phyloP scores from a whole-genome alignment of 2,113 vertebrate genomes.

The Puma concolor region DNA sequence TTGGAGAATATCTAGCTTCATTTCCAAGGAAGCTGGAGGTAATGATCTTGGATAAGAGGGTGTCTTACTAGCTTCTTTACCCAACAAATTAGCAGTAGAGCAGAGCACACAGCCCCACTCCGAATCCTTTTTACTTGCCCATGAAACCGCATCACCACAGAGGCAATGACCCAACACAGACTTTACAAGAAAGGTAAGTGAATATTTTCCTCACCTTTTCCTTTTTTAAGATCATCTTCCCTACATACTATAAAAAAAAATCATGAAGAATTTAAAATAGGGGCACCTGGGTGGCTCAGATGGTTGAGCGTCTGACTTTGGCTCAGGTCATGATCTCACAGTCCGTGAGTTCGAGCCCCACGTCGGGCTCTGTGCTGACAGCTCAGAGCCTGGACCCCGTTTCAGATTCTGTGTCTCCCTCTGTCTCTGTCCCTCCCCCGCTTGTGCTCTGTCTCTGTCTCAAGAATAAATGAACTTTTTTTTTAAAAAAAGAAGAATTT shows the following conservation, averaged over 20 bases:
- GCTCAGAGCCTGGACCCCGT: no score
- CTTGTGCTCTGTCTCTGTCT: no score
- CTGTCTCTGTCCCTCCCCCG: no score
- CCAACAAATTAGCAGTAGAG: neutral
- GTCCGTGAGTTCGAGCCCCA: no score
- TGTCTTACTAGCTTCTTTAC: slow-evolving; percentile 3
- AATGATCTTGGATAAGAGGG: neutral
- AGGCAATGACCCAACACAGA: neutral
- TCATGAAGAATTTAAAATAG: neutral
- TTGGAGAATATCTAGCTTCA: neutral
- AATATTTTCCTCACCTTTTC: neutral
- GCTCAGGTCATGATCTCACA: no score
- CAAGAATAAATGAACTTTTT: no score
- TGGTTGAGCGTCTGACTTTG: no score
- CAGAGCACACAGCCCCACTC: neutral
- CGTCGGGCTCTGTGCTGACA: no score
- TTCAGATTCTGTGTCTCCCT: no score
- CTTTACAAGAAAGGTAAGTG: neutral
- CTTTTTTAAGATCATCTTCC: neutral
- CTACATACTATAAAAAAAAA: neutral
- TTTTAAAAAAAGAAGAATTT: neutral
- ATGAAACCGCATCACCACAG: neutral
- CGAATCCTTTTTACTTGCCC: neutral
- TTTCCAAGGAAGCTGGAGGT: neutral
- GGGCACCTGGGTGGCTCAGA: no score